phyloP scores from a whole-genome alignment of 2,113 vertebrate genomes.

The Scalopus aquaticus region DNA sequence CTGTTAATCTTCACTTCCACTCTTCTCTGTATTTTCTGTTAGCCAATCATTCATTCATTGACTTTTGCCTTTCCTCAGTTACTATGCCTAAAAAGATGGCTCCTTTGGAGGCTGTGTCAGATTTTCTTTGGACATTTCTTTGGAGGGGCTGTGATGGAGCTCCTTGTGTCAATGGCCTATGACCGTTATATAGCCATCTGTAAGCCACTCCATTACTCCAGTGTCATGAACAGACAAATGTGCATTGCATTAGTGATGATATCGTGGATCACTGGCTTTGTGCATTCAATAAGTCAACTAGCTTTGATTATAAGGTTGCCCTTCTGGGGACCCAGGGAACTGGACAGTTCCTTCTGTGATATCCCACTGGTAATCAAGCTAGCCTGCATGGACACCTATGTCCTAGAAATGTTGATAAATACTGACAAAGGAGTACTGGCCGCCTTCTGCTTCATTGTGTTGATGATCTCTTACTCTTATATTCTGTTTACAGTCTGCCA shows the following conservation, averaged over 20 bases:
- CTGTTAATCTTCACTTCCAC: slow-evolving; percentile 19
- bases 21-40: slow-evolving; percentile 70
- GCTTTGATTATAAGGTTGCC: slow-evolving; percentile 48
- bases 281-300: slow-evolving; percentile 64
- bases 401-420: slow-evolving; percentile 59
- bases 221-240: slow-evolving; percentile 30
- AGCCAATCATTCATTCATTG: slow-evolving; percentile 68
- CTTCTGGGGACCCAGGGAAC: slow-evolving; percentile 54
- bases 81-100: slow-evolving; percentile 60
- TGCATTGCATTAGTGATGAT: slow-evolving; percentile 41
- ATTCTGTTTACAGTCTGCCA: slow-evolving; percentile 58
- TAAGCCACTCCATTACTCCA: slow-evolving; percentile 65
- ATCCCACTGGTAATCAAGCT: slow-evolving; percentile 63
- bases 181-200: slow-evolving; percentile 67
- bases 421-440: slow-evolving; percentile 62
- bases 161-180: slow-evolving; percentile 71
- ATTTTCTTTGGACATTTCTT: slow-evolving; percentile 69
- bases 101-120: slow-evolving; percentile 65
- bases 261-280: slow-evolving; percentile 64
- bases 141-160: slow-evolving; percentile 66
- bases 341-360: slow-evolving; percentile 75
- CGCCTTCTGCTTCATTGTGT: slow-evolving; percentile 45
- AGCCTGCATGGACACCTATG: slow-evolving; percentile 47
- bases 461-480: slow-evolving; percentile 57
- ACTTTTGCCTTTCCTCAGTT: slow-evolving; percentile 69